Base-by-base conservation (phyloP, 2,797 vertebrate genomes). In the Odontamblyopus lacepedii region DNA sequence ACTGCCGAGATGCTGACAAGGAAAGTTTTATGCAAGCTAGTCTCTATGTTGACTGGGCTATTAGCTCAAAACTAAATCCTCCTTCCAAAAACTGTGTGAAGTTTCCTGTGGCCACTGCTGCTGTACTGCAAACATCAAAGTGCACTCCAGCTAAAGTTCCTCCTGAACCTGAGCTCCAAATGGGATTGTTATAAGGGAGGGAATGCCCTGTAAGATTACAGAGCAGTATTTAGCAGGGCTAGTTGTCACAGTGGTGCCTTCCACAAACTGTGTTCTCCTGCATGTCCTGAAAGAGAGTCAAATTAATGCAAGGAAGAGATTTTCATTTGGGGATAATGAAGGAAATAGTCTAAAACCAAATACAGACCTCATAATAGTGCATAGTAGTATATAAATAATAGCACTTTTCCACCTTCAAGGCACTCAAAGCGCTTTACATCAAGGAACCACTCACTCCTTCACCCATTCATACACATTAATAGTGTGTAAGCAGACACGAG, bases 1-100 rank as follows among this genome's bases (percentile, higher is more conserved):
- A 18, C 63, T 29, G 32, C 27, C 6, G 4, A 53, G 48, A 18
- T 67, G 65, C 65, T 67, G 65, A 67, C 65, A 67, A 29, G 18
- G 65, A 53, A 27, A 16, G 23, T 67, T 53, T 32, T 53, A 32
- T 67, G 65, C 65, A 55, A 18, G 64, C 64, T 32, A 67, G 41
- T 66, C 13, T 27, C 8, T 51, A 13, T 50, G 41, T 50, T 66
- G 65, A 53, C 27, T 35, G 27, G 29, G 65, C 27, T n/a, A 67
- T 53, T 53, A 66, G 64, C 64, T 30, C 30, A 67, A 35, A 53
- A n/a, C 48, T 30, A 35, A 55, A 67, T 53, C 48, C 48, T 19
- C 29, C 44, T 60, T 30, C 26, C 29, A 29, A 51, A 27, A 67
- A 51, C 16, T 29, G 51, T 27, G 23, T 66, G 44, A 51, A 66